phyloP scores from a whole-genome alignment of 2,797 vertebrate genomes.

The Eidolon dupreanum region DNA sequence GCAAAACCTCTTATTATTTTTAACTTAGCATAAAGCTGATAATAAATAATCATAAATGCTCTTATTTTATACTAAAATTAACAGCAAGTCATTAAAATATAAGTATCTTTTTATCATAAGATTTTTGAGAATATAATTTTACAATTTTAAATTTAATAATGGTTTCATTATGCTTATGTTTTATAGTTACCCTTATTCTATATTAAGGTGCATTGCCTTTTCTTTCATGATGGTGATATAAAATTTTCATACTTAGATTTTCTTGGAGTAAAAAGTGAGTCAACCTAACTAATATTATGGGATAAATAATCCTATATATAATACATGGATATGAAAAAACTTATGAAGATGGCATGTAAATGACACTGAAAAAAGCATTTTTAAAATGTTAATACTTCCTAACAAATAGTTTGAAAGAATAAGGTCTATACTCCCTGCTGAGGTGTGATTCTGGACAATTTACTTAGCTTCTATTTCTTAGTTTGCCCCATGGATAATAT shows the following conservation, averaged over 20 bases:
- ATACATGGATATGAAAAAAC: background rate
- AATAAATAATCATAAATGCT: background rate
- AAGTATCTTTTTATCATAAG: background rate
- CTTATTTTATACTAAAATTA: background rate
- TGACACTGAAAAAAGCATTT: background rate
- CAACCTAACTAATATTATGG: background rate
- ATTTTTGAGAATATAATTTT: background rate
- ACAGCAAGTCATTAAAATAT: background rate
- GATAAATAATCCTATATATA: background rate
- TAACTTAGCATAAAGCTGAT: background rate
- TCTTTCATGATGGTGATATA: background rate
- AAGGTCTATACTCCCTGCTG: background rate
- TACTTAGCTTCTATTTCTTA: background rate
- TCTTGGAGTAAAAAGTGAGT: background rate
- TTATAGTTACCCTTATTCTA: background rate
- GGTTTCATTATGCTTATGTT: background rate
- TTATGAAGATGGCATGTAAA: background rate
- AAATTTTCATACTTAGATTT: background rate
- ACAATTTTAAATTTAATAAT: background rate
- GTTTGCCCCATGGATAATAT: background rate
- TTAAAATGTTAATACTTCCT: background rate
- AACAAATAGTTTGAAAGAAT: background rate
- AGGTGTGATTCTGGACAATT: background rate
- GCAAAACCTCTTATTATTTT: background rate
- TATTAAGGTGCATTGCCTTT: background rate